These are phyloP conservation scores for Brachionus paranguensis DNA, from an alignment of 1,140 invertebrate species.

Conservation along the genomic window DNA sequence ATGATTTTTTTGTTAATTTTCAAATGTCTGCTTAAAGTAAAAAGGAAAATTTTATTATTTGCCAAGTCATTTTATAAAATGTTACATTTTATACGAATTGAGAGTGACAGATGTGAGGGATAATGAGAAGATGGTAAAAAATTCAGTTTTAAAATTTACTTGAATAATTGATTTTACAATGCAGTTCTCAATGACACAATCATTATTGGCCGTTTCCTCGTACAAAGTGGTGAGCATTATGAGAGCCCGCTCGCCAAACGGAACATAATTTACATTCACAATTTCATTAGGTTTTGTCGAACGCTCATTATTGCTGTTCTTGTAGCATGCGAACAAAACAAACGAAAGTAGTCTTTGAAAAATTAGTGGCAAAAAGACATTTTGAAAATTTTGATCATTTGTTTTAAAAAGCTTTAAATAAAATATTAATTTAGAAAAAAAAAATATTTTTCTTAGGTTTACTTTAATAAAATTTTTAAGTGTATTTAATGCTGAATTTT, in stretches of 20 bases:
- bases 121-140: not conserved
- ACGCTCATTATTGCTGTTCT: not conserved
- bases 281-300: not conserved
- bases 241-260: constrained; percentile 77
- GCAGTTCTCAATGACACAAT: constrained; percentile 67
- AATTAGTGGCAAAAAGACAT: constrained; percentile 5
- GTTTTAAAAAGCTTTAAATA: not conserved
- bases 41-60: too few species aligned
- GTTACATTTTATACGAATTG: too few species aligned
- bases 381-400: constrained; percentile 2
- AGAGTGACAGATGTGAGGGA: too few species aligned
- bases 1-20: too few species aligned
- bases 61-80: too few species aligned
- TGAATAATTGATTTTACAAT: constrained; percentile 72
- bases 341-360: not conserved
- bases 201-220: constrained; percentile 69
- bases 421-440: not conserved
- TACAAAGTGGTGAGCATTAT: constrained; percentile 75
- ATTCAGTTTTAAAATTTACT: constrained; percentile 13
- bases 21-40: too few species aligned
- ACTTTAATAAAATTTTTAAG: constrained; percentile 73
- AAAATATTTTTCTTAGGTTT: constrained; percentile 38
- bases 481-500: constrained; percentile 72
- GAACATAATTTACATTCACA: constrained; percentile 69
- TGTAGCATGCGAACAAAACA: constrained; percentile 25